Base-by-base conservation (phyloP, 2,797 vertebrate genomes). In the Xenopus petersii region DNA sequence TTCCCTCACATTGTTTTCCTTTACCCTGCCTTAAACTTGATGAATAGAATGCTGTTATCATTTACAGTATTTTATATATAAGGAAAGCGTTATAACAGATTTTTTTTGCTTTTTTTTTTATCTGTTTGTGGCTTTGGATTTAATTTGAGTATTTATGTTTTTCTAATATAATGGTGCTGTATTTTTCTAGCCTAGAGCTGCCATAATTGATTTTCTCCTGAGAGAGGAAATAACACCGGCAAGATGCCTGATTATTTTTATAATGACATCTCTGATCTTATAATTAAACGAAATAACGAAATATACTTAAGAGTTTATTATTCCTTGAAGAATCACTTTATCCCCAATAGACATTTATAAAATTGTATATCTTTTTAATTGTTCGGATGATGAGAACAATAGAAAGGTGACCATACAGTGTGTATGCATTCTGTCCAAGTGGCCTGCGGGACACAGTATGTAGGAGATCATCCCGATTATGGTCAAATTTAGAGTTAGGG, bases 11-110 rank as follows among this genome's bases (percentile, higher is more conserved):
- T 80, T 81, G 67, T 80, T 0, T 84, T 73, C 51, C 36, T 80
- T 84, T 86, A 82, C 75, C 80, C 82, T 85, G 74, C 64, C 65
- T 84, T 81, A 81, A 73, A 71, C 36, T 70, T 84, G 84, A 86
- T 81, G 75, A 75, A 86, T 81, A 72, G 76, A 72, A 66, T 70
- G 79, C 70, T 78, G 55, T 83, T 86, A 88, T 84, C 89, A 83
- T 79, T 84, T 85, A 73, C 75, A 75, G 3, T 85, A 82, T 75
- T 80, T 61, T 75, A 75, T 85, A 70, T 73, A 71, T 81, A 81
- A 82, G 81, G 78, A 72, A 46, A 77, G 73, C 80, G 70, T 73
- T 71, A 84, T 75, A 80, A 74, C 72, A 74, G 60, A 48, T 75
- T 80, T 88, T 59, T 82, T 84, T 56, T 56, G 15, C 9, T 16